phyloP scores from a whole-genome alignment of 2,888 invertebrate genomes.

The Eupithecia inturbata region DNA sequence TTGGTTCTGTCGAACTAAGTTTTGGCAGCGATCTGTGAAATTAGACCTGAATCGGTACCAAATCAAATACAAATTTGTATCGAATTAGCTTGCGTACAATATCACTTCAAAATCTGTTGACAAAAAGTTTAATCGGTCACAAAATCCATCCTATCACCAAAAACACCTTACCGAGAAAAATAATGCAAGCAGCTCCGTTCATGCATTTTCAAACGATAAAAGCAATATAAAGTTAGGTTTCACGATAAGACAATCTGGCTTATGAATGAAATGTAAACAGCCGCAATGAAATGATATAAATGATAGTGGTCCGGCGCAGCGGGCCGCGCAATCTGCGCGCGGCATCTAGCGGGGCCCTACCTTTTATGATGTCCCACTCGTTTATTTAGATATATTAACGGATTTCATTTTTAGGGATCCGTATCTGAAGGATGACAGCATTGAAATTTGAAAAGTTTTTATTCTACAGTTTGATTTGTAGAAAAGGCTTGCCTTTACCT shows the following conservation, averaged over 20 bases:
- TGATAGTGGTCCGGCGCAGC: constrained; percentile 66
- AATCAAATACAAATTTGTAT: neutral
- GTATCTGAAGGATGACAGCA: neutral
- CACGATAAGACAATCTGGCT: constrained; percentile 67
- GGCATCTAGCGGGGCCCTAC: constrained; percentile 68
- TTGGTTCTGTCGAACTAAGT: no score
- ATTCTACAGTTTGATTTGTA: neutral
- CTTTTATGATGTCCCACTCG: constrained; percentile 75
- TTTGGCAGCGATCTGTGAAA: no score
- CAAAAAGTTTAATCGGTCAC: neutral
- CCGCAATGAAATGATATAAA: constrained; percentile 81
- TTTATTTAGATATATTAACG: constrained; percentile 81
- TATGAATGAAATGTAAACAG: constrained; percentile 82
- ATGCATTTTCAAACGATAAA: constrained; percentile 47
- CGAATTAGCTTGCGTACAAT: neutral
- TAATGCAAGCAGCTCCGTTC: neutral
- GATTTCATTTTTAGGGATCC: constrained; percentile 43
- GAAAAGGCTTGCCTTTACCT: neutral
- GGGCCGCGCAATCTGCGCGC: constrained; percentile 69
- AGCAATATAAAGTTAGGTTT: constrained; percentile 61
- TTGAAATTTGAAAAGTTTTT: neutral
- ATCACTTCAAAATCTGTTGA: neutral
- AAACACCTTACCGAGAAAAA: constrained; percentile 8
- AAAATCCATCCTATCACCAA: neutral
- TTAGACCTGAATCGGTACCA: no score